A percentile compares a stretch with the other conserved stretches of the same genome.
These are phyloP conservation scores for Pagrus major DNA, from an alignment of 2,113 vertebrate species.

Conservation along the genomic window DNA sequence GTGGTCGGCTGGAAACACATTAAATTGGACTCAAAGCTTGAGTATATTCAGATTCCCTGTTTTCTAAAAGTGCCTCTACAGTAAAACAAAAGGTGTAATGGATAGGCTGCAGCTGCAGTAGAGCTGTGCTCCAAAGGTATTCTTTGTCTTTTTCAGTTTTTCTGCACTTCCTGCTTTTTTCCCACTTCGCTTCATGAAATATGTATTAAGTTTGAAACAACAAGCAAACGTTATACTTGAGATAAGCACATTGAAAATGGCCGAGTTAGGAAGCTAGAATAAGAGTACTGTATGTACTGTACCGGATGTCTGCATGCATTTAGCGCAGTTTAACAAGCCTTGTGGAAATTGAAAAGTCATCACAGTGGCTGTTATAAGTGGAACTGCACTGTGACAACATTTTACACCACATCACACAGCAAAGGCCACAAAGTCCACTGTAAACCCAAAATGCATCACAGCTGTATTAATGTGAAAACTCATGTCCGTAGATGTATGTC, in stretches of 20 bases:
- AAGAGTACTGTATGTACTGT: neutral
- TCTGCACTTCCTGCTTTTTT: conserved; percentile 15
- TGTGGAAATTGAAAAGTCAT: neutral
- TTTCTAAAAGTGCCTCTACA: neutral
- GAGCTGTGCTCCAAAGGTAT: neutral
- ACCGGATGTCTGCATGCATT: conserved; percentile 19
- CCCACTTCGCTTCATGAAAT: conserved; percentile 27
- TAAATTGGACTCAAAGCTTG: neutral
- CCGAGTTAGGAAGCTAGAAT: neutral
- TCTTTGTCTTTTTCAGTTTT: conserved; percentile 20
- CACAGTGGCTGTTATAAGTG: neutral
- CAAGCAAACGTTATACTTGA: conserved; percentile 8
- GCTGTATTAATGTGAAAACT: neutral
- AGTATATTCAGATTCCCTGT: neutral
- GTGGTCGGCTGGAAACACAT: neutral
- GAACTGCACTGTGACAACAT: neutral
- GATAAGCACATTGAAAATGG: neutral
- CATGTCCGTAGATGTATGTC: neutral
- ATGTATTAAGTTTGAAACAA: conserved; percentile 34
- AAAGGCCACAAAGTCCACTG: neutral
- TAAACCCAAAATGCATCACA: neutral
- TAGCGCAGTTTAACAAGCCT: neutral
- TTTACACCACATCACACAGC: neutral
- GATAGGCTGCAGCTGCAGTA: neutral
- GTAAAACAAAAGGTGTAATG: neutral